Conservation (phyloP, 2,113 vertebrate species). For the Garra rufa region DNA sequence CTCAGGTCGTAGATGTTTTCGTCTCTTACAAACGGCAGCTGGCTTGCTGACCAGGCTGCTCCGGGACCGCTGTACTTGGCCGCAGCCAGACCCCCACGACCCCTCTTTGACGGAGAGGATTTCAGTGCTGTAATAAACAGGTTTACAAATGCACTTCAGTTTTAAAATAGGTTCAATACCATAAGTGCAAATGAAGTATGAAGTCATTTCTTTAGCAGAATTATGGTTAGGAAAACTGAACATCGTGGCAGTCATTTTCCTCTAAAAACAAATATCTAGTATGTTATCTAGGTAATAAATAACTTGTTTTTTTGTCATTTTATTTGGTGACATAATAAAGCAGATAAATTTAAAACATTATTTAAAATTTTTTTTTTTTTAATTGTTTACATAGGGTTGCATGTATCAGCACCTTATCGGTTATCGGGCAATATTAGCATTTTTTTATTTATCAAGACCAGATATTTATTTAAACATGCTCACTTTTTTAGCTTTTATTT, state of each 20-base stretch:
- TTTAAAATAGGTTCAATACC: neutral
- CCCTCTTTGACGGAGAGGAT: conserved; percentile 96
- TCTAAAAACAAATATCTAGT: neutral
- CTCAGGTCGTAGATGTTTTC: conserved; percentile 90
- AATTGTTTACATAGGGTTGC: neutral
- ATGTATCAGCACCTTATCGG: neutral
- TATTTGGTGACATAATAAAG: neutral
- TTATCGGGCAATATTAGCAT: neutral
- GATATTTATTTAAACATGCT: neutral
- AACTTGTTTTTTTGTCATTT: neutral
- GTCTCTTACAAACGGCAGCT: conserved; percentile 88
- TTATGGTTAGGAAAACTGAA: neutral
- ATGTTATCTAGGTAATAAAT: no score
- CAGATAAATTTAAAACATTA: neutral
- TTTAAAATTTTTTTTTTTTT: neutral
- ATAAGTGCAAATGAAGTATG: neutral
- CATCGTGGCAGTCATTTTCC: neutral
- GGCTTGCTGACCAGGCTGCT: conserved; percentile 90
- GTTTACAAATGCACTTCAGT: neutral
- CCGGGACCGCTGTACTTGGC: conserved; percentile 85
- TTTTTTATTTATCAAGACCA: neutral
- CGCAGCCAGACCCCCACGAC: conserved; percentile 84
- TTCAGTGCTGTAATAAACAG: conserved; percentile 83
- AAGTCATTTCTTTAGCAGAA: neutral
- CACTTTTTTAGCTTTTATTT: neutral